These are phyloP conservation scores for Cervus canadensis DNA, from an alignment of 2,113 vertebrate genomes.

Conservation along the genomic window DNA sequence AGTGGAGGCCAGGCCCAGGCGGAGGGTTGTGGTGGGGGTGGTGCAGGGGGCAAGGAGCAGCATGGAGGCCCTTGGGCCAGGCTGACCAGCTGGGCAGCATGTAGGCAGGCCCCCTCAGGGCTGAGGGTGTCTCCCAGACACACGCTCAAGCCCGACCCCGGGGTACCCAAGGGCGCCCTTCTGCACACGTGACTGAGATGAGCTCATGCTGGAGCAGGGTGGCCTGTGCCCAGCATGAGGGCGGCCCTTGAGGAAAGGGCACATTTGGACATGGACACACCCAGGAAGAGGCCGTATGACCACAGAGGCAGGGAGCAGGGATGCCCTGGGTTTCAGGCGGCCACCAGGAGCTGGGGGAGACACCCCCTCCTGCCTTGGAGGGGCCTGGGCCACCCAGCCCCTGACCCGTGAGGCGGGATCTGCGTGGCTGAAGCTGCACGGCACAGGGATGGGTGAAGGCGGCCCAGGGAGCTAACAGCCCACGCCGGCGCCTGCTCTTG, in stretches of 20 bases:
- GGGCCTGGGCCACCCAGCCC: neutral
- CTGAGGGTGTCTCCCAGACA: neutral
- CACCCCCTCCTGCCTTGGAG: neutral
- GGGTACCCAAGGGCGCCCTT: neutral
- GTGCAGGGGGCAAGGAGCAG: neutral
- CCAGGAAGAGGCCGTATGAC: neutral
- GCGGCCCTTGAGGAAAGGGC: too few relatives aligned
- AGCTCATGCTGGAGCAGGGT: accelerated
- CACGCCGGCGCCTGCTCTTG: accelerated
- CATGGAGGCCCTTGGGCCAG: neutral
- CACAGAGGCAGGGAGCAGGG: neutral
- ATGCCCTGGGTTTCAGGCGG: accelerated
- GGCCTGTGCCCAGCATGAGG: accelerated
- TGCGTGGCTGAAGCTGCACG: accelerated
- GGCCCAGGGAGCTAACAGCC: neutral
- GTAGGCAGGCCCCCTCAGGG: neutral
- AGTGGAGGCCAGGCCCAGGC: neutral
- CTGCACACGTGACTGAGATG: accelerated
- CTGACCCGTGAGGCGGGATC: accelerated
- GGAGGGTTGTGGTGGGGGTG: neutral
- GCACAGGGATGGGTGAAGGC: accelerated
- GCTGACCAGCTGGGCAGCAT: neutral
- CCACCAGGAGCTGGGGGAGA: neutral
- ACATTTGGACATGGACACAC: neutral
- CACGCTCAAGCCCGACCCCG: neutral